These are phyloP conservation scores for Heliconius ethilla DNA, from an alignment of 2,888 invertebrate genomes.

Conservation along the genomic window DNA sequence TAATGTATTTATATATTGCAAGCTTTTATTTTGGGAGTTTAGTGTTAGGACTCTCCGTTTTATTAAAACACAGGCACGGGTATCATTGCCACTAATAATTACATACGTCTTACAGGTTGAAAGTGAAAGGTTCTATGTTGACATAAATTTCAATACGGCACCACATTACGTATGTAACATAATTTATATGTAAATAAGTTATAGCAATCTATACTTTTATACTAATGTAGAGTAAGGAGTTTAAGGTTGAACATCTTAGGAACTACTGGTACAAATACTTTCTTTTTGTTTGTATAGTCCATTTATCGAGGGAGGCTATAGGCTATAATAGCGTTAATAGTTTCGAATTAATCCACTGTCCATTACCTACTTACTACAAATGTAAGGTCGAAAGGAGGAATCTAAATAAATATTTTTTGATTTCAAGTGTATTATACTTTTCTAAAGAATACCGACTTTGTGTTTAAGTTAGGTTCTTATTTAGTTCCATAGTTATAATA, in stretches of 20 bases:
- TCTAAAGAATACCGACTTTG: background rate
- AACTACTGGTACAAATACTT: too few species aligned
- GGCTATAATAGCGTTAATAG: too few species aligned
- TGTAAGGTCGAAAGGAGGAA: background rate
- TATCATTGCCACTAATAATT: too few species aligned
- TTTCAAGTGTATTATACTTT: background rate
- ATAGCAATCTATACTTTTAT: background rate
- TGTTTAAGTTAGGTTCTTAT: background rate
- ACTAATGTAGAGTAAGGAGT: too few species aligned
- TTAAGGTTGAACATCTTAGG: too few species aligned
- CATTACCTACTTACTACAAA: background rate
- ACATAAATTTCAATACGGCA: background rate
- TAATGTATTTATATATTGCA: background rate
- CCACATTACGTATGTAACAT: background rate
- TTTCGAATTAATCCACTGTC: too few species aligned
- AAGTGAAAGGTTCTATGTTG: constrained; percentile 14
- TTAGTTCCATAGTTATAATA: background rate
- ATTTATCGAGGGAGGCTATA: too few species aligned
- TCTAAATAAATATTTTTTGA: background rate
- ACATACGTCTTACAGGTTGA: background rate
- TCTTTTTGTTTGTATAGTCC: too few species aligned
- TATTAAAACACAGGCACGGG: too few species aligned
- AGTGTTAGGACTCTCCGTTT: too few species aligned
- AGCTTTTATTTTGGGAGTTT: too few species aligned
- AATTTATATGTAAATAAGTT: background rate